These are phyloP conservation scores for Tetraodon nigroviridis DNA, from an alignment of 2,113 vertebrate genomes.

Conservation along the genomic window DNA sequence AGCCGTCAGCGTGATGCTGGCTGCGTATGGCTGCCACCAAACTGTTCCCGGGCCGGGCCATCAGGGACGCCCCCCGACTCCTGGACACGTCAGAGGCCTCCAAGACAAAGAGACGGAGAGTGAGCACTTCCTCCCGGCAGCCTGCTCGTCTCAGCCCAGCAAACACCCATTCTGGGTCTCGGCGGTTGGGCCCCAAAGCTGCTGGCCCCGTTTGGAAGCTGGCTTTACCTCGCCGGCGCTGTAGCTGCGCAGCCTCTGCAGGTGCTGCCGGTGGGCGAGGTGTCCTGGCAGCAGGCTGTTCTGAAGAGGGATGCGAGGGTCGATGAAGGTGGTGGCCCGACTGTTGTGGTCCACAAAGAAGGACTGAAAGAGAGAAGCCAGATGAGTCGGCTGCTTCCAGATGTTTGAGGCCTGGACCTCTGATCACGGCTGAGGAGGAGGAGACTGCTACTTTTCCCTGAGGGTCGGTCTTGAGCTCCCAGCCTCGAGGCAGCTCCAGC, in stretches of 20 bases:
- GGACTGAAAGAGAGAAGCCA: constrained; percentile 72
- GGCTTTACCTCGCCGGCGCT: constrained; percentile 98
- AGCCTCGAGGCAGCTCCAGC: constrained; percentile 91
- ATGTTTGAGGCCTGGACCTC: neutral
- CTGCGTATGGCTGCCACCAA: constrained; percentile 87
- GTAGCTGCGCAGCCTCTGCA: constrained; percentile 95
- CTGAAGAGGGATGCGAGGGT: constrained; percentile 95
- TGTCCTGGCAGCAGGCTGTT: constrained; percentile 88
- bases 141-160: too few relatives aligned
- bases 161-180: too few relatives aligned
- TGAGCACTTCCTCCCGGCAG: neutral
- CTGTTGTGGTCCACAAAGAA: constrained; percentile 99
- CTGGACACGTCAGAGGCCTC: constrained; percentile 95
- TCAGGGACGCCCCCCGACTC: constrained; percentile 85
- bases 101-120: neutral
- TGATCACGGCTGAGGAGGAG: too few relatives aligned
- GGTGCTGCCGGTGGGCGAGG: constrained; percentile 90
- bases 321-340: constrained; percentile 95
- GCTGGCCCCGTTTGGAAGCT: too few relatives aligned
- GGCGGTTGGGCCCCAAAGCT: too few relatives aligned
- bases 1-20: constrained; percentile 82
- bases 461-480: constrained; percentile 97
- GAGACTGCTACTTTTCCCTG: constrained; percentile 86
- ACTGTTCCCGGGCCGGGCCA: constrained; percentile 84
- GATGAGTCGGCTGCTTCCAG: neutral